Evolutionary conservation across 2,888 invertebrate genomes (phyloP), one percentile per base, ranked within the genome.

Genomic region (Aethes cnicana): DNA sequence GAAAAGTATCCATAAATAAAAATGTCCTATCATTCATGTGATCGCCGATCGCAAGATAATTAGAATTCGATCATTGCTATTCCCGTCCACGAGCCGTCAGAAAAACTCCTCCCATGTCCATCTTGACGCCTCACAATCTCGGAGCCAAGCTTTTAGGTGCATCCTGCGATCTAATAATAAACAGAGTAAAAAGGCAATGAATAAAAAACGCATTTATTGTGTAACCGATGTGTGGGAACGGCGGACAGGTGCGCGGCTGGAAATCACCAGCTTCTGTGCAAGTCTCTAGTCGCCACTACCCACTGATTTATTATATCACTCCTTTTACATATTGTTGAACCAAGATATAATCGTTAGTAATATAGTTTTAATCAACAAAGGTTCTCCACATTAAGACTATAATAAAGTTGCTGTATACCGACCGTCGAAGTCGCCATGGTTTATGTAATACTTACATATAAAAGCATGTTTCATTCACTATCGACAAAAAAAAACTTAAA

Each of bases 151-250:
- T 62, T 69, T 70, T 72, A 69, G 64, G 71, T 61, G 69, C 74
- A 78, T 80, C 80, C 81, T 75, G 66, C 61, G 55, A 61, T 65
- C 57, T 62, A 65, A 70, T 70, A 77, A 78, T 72, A 74, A 75
- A 68, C 72, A 75, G 28, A 47, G 30, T 46, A 46, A 53, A 56
- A 48, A 44, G 41, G 41, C 43, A 80, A 75, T 74, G 75, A 72
- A 81, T 78, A 84, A 82, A 80, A 84, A 83, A 71, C 76, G 66
- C 63, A 80, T 77, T 81, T 77, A 77, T 81, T 81, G 81, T 79
- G 74, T 76, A 79, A 81, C 71, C 66, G 69, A 72, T 61, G 78
- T 81, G 82, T 83, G 84, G 83, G 84, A 85, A 84, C 74, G 54
- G 35, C 53, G 63, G 68, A 75, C 84, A 85, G 84, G 84, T 85